Evolutionary conservation across 2,113 vertebrate species (phyloP).

Genomic region (Lynx canadensis): DNA sequence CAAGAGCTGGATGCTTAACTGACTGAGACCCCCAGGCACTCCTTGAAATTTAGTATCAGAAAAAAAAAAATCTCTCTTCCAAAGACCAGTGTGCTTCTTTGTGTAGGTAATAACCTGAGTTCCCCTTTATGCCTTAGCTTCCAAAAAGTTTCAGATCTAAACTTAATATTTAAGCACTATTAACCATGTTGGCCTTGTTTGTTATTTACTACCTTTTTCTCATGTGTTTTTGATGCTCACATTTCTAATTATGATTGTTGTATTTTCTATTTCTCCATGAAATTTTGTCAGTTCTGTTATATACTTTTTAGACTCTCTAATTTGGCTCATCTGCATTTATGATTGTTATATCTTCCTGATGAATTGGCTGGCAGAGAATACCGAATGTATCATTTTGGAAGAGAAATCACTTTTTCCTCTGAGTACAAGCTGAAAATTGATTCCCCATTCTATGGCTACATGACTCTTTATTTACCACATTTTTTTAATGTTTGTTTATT

Average conservation of each 20-base stretch:
- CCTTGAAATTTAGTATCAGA: not conserved
- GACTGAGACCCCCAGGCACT: too few relatives aligned
- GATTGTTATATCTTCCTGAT: not conserved
- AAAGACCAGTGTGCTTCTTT: not conserved
- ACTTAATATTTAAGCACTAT: not conserved
- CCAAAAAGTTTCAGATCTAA: not conserved
- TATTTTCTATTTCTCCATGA: not conserved
- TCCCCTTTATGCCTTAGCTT: not conserved
- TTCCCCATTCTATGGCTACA: not conserved
- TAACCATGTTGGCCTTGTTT: not conserved
- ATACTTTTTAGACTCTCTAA: not conserved
- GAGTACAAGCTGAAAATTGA: not conserved
- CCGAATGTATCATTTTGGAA: not conserved
- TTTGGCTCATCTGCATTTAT: not conserved
- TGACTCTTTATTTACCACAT: not conserved
- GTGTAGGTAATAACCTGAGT: not conserved
- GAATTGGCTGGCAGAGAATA: not conserved
- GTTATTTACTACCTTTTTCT: not conserved
- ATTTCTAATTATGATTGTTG: not conserved
- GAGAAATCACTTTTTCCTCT: not conserved
- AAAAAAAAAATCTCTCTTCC: not conserved
- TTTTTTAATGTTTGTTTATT: not conserved
- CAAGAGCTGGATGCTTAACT: too few relatives aligned
- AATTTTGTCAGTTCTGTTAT: not conserved
- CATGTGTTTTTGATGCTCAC: not conserved